These are phyloP conservation scores for Heloderma charlesbogerti DNA, from an alignment of 2,113 vertebrate species.

Conservation along the genomic window DNA sequence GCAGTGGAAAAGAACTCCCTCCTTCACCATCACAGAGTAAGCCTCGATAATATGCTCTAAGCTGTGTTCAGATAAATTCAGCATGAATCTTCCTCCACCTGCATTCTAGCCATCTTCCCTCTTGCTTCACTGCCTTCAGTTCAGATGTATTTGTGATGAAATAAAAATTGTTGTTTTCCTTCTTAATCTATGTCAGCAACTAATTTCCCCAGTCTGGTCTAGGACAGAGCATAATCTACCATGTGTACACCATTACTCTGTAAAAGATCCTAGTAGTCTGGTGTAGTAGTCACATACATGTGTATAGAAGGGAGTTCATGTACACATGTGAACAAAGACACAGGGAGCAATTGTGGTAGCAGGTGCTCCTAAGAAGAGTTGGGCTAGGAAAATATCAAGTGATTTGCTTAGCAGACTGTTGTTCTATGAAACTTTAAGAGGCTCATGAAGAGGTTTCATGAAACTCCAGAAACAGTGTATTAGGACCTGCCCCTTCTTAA, in stretches of 20 bases:
- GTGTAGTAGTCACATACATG: not conserved
- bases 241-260: not conserved
- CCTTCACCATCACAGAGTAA: too few species aligned
- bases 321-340: not conserved
- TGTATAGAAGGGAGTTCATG: not conserved
- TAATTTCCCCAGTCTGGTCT: not conserved
- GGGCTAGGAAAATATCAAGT: not conserved
- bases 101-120: too few species aligned
- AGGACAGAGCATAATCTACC: not conserved
- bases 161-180: not conserved
- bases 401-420: not conserved
- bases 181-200: not conserved
- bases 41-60: too few species aligned
- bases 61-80: too few species aligned
- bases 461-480: not conserved
- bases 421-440: conserved; percentile 3
- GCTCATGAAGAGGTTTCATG: not conserved
- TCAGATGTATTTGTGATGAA: not conserved
- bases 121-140: too few species aligned
- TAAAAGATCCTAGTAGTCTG: not conserved
- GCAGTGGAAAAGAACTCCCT: too few species aligned
- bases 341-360: not conserved
- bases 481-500: not conserved
- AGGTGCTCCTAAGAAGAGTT: not conserved
- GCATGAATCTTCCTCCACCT: too few species aligned